Evolutionary conservation across 2,888 invertebrate species (phyloP), one percentile per base, ranked within the genome.

Genomic region (Drosophila lutescens): DNA sequence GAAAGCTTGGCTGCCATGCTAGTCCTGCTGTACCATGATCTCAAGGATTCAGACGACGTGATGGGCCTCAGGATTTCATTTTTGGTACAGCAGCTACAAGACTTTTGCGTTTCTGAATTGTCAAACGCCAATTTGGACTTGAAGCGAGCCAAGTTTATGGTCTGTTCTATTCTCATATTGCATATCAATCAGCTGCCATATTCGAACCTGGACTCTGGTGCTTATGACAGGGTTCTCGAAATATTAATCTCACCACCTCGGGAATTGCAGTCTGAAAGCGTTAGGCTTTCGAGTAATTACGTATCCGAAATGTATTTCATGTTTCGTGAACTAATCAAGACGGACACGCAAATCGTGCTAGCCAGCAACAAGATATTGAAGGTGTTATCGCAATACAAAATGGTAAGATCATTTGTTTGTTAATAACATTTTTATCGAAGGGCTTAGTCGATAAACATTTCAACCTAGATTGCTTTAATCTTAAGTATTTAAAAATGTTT

Each of bases 301-400:
- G n/a, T 77, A 0, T 12, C 30, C 17, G 71, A 83, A 12, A 86
- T 86, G 78, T 54, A 80, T 32, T 12, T 41, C 1, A n/a, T 26
- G 0, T 76, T 87, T 17, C 79, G 79, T 4, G 46, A 44, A 10
- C 30, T 87, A 0, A 58, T 76, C 5, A 46, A 30, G 2, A 40
- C 41, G n/a, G 23, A 53, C 26, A 26, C 26, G 23, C 0, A 34
- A 1, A 50, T 67, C 8, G 6, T 15, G 0, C 47, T 82, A 43
- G 80, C 75, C 12, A 86, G 36, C 17, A 67, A 80, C 53, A 72
- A 78, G 6, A 50, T 86, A 23, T 82, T 86, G 88, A 82, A 77
- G 23, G 17, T 43, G 5, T 13, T 88, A 23, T 8, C 76, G 36
- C 68, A 60, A 7, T 79, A 55, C 44, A 74, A 83, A 71, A 68